Evolutionary conservation across 2,797 vertebrate genomes (phyloP), one percentile per base, ranked within the genome.

Genomic region (Molossus alvarezi): DNA sequence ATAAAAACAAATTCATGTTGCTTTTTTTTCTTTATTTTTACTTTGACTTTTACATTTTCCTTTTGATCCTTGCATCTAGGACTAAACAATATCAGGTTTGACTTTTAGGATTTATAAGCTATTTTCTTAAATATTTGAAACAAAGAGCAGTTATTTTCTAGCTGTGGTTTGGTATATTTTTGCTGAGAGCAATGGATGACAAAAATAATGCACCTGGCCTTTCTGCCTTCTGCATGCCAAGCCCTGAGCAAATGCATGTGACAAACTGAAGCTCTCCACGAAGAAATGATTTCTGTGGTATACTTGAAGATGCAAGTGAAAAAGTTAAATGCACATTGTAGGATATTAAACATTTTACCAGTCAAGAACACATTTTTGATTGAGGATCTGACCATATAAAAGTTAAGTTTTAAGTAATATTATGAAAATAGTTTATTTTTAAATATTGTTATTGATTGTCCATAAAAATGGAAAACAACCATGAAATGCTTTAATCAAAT

Each of bases 111-210:
- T 6, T 84, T 37, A 53, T 29, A 90, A 87, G 8, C 1, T 85
- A 12, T 85, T 92, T 92, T 79, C 71, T 57, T 82, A 91, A 93
- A 91, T 79, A 81, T 90, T 81, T 96, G 83, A 94, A 91, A 88
- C 55, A 79, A 88, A 83, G 23, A 87, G 55, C 7, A 88, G 14
- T 1, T 77, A 65, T 95, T 88, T 94, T 88, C 64, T 72, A 80
- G 11, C 81, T 89, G 37, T 69, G 18, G 14, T 91, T 95, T 90
- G 51, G 20, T 67, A 69, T 88, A 23, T 88, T 21, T 87, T 95
- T 41, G 14, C 53, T 92, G 57, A 88, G 37, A 95, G 51, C 15
- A 95, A 51, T 12, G 85, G 51, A 82, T 14, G 69, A 21, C 62
- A 88, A 18, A 72, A 95, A 83, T 57, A 84, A 90, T 82, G 57